These are phyloP conservation scores for Anoplophora glabripennis DNA, from an alignment of 1,140 invertebrate species.

Conservation along the genomic window DNA sequence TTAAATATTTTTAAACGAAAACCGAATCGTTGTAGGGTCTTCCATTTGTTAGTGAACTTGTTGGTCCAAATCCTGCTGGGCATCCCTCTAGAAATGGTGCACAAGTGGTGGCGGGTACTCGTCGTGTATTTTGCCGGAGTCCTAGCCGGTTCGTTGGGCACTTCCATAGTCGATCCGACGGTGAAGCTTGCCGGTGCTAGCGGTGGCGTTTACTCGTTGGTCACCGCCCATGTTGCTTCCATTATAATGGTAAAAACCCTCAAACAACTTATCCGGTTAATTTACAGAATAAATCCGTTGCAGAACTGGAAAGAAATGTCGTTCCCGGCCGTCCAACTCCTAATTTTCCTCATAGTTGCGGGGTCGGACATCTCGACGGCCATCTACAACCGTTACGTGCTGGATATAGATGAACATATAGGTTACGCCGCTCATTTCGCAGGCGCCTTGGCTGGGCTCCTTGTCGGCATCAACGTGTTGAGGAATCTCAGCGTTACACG, in stretches of 20 bases:
- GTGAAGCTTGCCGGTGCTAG: conserved; percentile 88
- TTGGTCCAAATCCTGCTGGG: conserved; percentile 90
- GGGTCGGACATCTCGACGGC: conserved; percentile 70
- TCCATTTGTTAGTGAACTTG: conserved; percentile 89
- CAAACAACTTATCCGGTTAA: neutral
- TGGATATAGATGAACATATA: conserved; percentile 64
- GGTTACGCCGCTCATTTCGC: conserved; percentile 88
- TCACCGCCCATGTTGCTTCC: conserved; percentile 92
- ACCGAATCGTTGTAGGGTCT: conserved; percentile 55
- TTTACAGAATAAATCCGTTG: conserved; percentile 40
- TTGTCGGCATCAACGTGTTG: conserved; percentile 88
- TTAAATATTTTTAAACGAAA: no score
- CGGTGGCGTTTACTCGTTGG: conserved; percentile 92
- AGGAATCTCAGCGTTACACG: conserved; percentile 82
- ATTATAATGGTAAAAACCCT: conserved; percentile 77
- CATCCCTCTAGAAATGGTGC: conserved; percentile 92
- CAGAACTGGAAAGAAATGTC: conserved; percentile 94
- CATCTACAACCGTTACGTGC: conserved; percentile 73
- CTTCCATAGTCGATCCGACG: conserved; percentile 83
- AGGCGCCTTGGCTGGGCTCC: conserved; percentile 77
- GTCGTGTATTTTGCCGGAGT: conserved; percentile 80
- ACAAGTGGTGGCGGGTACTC: conserved; percentile 87
- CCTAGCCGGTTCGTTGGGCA: conserved; percentile 80
- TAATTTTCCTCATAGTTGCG: conserved; percentile 73
- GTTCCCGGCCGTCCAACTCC: conserved; percentile 74